phyloP scores from a whole-genome alignment of 2,113 vertebrate species.

The Hippotragus niger region DNA sequence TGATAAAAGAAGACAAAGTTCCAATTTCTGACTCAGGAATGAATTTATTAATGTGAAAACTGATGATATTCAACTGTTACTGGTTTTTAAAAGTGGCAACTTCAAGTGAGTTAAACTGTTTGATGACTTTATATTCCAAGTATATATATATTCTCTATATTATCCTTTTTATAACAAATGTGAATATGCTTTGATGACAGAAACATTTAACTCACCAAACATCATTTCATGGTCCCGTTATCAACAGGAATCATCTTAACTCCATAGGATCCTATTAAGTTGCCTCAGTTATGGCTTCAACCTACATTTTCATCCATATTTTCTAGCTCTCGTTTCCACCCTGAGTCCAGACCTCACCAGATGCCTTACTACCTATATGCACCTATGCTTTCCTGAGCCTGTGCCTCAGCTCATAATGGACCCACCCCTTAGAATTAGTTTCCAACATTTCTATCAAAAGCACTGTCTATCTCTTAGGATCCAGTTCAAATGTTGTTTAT shows the following conservation, averaged over 20 bases:
- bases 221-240: background rate
- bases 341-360: background rate
- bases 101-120: background rate
- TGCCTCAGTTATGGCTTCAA: background rate
- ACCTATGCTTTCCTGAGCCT: background rate
- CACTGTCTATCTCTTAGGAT: background rate
- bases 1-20: background rate
- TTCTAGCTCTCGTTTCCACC: background rate
- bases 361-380: background rate
- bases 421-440: background rate
- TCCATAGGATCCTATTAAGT: background rate
- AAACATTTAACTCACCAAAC: background rate
- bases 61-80: background rate
- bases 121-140: background rate
- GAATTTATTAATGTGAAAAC: background rate
- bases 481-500: background rate
- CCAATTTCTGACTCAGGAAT: background rate
- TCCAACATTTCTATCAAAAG: background rate
- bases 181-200: background rate
- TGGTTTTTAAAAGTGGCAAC: background rate
- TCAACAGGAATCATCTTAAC: background rate
- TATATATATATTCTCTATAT: background rate
- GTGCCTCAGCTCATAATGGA: background rate
- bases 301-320: background rate
- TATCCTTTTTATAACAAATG: background rate